phyloP scores from a whole-genome alignment of 2,888 invertebrate genomes.

The Gisinianus flammeolus region DNA sequence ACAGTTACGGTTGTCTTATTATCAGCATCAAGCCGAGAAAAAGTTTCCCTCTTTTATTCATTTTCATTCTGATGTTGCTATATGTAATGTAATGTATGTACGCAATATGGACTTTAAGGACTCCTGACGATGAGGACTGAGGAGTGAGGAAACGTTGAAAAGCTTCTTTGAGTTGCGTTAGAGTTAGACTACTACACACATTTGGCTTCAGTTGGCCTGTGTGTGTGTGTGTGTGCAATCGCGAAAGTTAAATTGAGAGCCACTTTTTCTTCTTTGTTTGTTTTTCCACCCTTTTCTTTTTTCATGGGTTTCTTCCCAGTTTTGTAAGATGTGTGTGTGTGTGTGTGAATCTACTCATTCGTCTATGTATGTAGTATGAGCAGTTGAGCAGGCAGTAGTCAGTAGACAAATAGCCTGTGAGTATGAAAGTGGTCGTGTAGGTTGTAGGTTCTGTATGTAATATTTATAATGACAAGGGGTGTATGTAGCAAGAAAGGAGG shows the following conservation, averaged over 20 bases:
- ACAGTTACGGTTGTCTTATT: slow-evolving; percentile 17
- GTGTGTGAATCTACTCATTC: background rate
- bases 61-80: background rate
- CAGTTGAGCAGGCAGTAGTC: background rate
- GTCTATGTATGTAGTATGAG: background rate
- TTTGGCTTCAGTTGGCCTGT: background rate
- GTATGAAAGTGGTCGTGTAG: background rate
- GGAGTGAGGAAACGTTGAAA: background rate
- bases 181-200: background rate
- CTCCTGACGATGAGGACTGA: background rate
- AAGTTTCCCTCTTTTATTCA: slow-evolving; percentile 21
- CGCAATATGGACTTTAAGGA: background rate
- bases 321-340: background rate
- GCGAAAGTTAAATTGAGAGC: slow-evolving; percentile 36
- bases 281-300: slow-evolving; percentile 32
- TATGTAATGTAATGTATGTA: background rate
- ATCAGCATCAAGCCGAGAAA: slow-evolving; percentile 8
- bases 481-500: background rate
- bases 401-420: slow-evolving; percentile 7
- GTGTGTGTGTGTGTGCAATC: background rate
- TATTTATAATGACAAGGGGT: slow-evolving; percentile 4
- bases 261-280: slow-evolving; percentile 38
- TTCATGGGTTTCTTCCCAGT: slow-evolving; percentile 3
- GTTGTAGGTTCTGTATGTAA: background rate
- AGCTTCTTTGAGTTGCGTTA: background rate